Percentiles rank a stretch among this genome's conserved stretches.
Evolutionary conservation across 2,888 invertebrate species (phyloP).

Genomic region (Priocnemis perturbator): DNA sequence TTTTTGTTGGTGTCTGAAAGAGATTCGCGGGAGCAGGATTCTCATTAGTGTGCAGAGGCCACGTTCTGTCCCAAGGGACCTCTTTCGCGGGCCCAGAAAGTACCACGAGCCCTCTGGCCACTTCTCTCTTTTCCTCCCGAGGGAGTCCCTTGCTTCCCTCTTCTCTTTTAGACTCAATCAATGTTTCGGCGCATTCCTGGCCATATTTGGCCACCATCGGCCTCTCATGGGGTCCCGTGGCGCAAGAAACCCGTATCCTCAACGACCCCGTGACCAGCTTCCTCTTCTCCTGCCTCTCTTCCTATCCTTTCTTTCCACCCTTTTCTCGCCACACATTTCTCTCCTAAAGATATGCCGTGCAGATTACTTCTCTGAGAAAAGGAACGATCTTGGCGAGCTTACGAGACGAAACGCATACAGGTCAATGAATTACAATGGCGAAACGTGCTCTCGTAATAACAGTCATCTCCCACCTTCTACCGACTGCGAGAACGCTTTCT

Average conservation of each 20-base stretch:
- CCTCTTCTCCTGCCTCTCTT: conserved; percentile 6
- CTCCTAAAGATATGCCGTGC: conserved; percentile 29
- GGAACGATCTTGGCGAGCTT: too few relatives aligned
- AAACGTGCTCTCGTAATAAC: conserved; percentile 20
- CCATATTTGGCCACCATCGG: conserved; percentile 65
- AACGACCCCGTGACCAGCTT: conserved; percentile 45
- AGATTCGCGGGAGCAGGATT: not conserved
- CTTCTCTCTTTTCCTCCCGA: not conserved
- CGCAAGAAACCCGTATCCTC: conserved; percentile 44
- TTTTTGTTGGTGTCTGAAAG: not conserved
- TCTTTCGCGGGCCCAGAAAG: conserved; percentile 9
- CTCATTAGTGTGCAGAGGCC: conserved; percentile 1
- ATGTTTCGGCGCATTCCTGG: conserved; percentile 61
- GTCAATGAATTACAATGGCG: conserved; percentile 29
- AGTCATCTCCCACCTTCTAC: conserved; percentile 13
- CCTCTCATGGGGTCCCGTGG: conserved; percentile 34
- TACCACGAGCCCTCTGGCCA: not conserved
- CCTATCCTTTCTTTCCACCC: not conserved
- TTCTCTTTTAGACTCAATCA: conserved; percentile 49
- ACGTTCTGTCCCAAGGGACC: conserved; percentile 17
- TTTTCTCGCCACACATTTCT: not conserved
- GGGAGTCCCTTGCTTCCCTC: conserved; percentile 4
- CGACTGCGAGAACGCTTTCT: conserved; percentile 6
- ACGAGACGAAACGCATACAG: too few relatives aligned
- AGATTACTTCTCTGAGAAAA: conserved; percentile 25